Base-by-base conservation (phyloP, 2,113 vertebrate species). In the Scomber colias region DNA sequence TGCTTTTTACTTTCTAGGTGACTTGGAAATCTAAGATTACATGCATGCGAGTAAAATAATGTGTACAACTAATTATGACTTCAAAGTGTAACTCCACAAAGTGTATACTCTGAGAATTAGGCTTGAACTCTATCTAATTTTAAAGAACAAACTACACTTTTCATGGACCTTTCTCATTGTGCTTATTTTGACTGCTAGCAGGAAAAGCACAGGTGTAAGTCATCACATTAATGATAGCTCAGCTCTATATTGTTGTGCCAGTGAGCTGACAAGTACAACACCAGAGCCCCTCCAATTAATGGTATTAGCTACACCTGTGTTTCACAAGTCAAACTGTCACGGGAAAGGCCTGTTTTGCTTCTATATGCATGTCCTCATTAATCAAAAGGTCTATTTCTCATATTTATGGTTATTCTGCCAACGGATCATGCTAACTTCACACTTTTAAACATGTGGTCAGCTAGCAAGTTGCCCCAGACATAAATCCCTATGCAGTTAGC, bases 301-400 rank as follows among this genome's bases (percentile, higher is more conserved):
- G 17, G 24, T 19, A 77, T 5, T 35, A 65, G 60, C 40, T 51
- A 35, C 74, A 79, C 71, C 64, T 86, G 79, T 56, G 68, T 63
- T 69, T 54, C 13, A 35, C 46, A 31, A 49, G 27, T 13, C 46
- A 46, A 6, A 16, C 54, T 11, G 15, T 35, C 16, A 15, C 10
- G 35, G 24, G 15, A 51, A 8, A 9, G 9, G 35, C 9, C 6
- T 21, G 8, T 1, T 56, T 49, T 55, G 48, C 48, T 13, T 56
- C 49, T 11, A 5, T 40, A 40, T 40, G 35, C 13, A 12, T 19
- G 9, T 44, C 35, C 14, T 11, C 16, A 11, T 30, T 5, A 16
- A 40, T 40, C 35, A 48, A 64, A 49, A 40, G 8, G 35, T 40
- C 35, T 40, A 7, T 40, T 40, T 40, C 35, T 40, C 35, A 40